phyloP scores from a whole-genome alignment of 2,113 vertebrate genomes.

The Xiphophorus hellerii region DNA sequence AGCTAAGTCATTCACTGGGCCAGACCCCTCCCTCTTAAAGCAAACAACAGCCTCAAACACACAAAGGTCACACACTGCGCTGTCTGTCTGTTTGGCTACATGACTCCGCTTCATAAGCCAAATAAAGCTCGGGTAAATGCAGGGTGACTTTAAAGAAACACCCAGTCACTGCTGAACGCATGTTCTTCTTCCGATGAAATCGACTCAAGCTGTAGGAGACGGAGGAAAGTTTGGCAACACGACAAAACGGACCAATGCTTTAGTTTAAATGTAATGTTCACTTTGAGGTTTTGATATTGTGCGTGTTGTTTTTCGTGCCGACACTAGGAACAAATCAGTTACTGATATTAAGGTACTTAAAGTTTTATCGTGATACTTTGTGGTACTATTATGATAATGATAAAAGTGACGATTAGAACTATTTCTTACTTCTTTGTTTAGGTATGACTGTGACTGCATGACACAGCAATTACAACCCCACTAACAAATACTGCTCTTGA shows the following conservation, averaged over 20 bases:
- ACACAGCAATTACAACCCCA: no score
- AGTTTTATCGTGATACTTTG: no score
- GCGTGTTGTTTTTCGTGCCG: no score
- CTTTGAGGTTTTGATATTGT: background rate
- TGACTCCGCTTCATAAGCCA: constrained; percentile 45
- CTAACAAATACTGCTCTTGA: no score
- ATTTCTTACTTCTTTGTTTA: no score
- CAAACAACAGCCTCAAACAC: constrained; percentile 58
- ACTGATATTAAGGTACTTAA: background rate
- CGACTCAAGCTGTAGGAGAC: background rate
- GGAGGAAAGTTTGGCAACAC: background rate
- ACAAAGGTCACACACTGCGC: constrained; percentile 60
- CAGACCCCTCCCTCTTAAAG: constrained; percentile 51
- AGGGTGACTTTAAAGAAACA: background rate
- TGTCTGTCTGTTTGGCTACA: constrained; percentile 40
- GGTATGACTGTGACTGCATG: no score
- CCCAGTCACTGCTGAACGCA: background rate
- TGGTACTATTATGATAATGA: no score
- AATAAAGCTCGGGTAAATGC: constrained; percentile 10
- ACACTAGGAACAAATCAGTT: background rate
- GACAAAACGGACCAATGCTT: no score
- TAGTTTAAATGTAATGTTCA: no score
- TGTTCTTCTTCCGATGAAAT: background rate
- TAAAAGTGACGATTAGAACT: no score
- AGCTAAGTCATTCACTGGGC: constrained; percentile 54